Base-by-base conservation (phyloP, 1,140 invertebrate species). In the Anadara kagoshimensis region DNA sequence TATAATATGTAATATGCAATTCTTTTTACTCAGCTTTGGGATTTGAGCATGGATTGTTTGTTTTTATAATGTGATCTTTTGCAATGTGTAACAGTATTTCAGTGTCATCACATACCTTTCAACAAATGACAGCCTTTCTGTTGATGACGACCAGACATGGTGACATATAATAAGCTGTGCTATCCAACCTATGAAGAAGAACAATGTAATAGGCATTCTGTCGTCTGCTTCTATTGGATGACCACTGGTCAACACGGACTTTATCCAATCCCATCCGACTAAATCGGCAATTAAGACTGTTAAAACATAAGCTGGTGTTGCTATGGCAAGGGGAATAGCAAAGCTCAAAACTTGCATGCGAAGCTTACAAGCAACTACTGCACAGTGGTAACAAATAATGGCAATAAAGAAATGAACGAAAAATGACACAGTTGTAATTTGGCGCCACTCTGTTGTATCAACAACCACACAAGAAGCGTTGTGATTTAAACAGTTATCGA, bases 331-430 rank as follows among this genome's bases (percentile, higher is more conserved):
- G 18, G 84, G 80, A 2, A 82, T 61, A n/a, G 81, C 63, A 69
- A 83, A 86, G 18, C 76, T 67, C 24, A 79, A 20, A n/a, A 64
- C 66, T 68, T 85, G 82, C 63, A 85, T 79, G 22, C 76, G 58
- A 49, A 84, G 69, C 69, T 83, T 79, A 59, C 78, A 78, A 0
- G 83, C 75, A 24, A 72, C 69, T 24, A 79, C 69, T 0, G 78
- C 75, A 56, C 78, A 76, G 41, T 84, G 77, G 68, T 81, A 85
- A 47, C 76, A 79, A 11, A 82, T 26, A 8, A 75, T 56, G 7
- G 66, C 57, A 16, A 72, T 45, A 51, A 77, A 69, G 43, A 81
- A 73, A 53, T 83, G 79, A 18, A 80, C 66, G n/a, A 83, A 45
- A 26, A 66, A 73, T n/a, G 69, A 36, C 2, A 36, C 29, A 36